Percentiles rank a stretch among this genome's conserved stretches.
Conservation (phyloP, 2,113 vertebrate genomes). For the Cheilinus undulatus region DNA sequence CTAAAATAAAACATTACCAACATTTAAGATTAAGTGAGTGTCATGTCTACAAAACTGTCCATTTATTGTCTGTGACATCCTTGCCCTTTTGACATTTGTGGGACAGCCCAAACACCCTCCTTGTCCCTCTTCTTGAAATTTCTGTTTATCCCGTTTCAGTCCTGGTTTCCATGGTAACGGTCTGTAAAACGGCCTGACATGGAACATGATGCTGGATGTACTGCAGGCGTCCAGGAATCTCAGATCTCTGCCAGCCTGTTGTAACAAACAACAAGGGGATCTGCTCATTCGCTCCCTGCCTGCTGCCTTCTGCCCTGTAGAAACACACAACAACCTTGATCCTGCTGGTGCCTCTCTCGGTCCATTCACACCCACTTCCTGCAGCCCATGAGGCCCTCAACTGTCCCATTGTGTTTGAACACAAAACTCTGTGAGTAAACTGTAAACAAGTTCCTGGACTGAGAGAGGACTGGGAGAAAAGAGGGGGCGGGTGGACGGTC, state of each 20-base stretch:
- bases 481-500: neutral
- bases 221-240: constrained; percentile 56
- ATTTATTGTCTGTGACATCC: constrained; percentile 9
- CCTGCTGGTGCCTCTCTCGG: neutral
- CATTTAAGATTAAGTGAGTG: constrained; percentile 16
- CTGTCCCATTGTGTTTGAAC: constrained; percentile 20
- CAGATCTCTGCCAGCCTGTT: constrained; percentile 45
- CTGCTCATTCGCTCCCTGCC: constrained; percentile 13
- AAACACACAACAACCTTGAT: neutral
- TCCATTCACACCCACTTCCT: constrained; percentile 15
- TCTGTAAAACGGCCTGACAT: constrained; percentile 20
- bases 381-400: neutral
- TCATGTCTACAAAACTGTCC: constrained; percentile 24
- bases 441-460: constrained; percentile 18
- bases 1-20: neutral
- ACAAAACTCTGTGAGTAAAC: constrained; percentile 7
- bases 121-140: constrained; percentile 10
- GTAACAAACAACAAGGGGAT: constrained; percentile 41
- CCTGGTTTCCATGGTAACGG: constrained; percentile 43
- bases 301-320: constrained; percentile 2
- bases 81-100: constrained; percentile 36
- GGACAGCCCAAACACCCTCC: constrained; percentile 16
- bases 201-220: constrained; percentile 67
- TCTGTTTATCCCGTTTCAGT: constrained; percentile 46
- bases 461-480: constrained; percentile 13